Base-by-base conservation (phyloP, 2,113 vertebrate genomes). In the Eurystomus gularis region DNA sequence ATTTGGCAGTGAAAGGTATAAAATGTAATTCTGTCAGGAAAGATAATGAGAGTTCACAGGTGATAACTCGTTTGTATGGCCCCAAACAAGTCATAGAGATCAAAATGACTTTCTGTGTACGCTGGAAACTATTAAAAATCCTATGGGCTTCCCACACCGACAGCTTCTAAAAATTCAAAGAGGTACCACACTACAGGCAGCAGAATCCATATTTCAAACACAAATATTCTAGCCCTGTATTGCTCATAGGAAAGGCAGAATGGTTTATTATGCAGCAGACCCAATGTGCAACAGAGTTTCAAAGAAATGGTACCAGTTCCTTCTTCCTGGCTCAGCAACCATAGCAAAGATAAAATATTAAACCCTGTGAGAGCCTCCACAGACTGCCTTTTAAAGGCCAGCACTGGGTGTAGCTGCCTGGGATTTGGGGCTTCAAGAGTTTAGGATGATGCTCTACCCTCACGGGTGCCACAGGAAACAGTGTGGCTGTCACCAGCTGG, bases 401-500 rank as follows among this genome's bases (percentile, higher is more conserved):
- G 26, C 42, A 29, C 35, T 12, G 17, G 52, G 19, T 40, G 46
- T 3, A 57, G 23, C 11, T 76, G 55, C 26, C 64, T 42, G 40
- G 28, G n/a, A 3, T 13, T 21, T 55, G 35, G 29, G 48, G 21
- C 52, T 64, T 17, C 20, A 8, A 6, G 29, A 51, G 31, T 28
- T 73, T 24, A 40, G 55, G 33, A 28, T 25, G 35, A 64, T 21
- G 29, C 40, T 82, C 4, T 3, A 2, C 17, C 20, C 29, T 25
- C 1, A 0, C 33, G 48, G 24, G 3, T n/a, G 20, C 23, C 46
- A 15, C 9, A 44, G 61, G 35, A 21, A 64, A 23, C 1, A 57
- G 42, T 4, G 2, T 4, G 68, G 24, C n/a, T 25, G 17, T 16
- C 52, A 54, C 17, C 54, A n/a, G 28, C 29, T 11, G 40, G 7